Percentiles rank a stretch among this genome's conserved stretches.
Evolutionary conservation across 1,140 invertebrate species (phyloP).

Genomic region (Tetraneura akinire): DNA sequence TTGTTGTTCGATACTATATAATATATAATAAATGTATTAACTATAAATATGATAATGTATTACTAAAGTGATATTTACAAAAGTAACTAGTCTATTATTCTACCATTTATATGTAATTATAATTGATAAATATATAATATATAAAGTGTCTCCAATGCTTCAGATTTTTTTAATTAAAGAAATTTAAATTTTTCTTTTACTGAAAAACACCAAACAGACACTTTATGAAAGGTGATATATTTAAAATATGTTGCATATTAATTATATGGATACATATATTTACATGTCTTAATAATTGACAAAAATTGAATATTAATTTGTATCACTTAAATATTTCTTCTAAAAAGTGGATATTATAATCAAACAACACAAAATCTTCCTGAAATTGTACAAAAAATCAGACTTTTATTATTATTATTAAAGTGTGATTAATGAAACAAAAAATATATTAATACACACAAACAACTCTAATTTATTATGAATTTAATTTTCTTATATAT

Average conservation of each 20-base stretch:
- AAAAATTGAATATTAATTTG: background rate
- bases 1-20: slow-evolving; percentile 35
- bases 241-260: background rate
- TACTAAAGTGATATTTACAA: slow-evolving; percentile 48
- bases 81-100: slow-evolving; percentile 45
- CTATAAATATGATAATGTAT: slow-evolving; percentile 15
- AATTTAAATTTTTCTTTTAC: background rate
- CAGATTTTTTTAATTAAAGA: background rate
- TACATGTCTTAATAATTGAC: too few relatives aligned
- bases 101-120: slow-evolving; percentile 13
- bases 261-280: too few relatives aligned
- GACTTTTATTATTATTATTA: too few relatives aligned
- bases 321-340: background rate
- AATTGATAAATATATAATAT: background rate
- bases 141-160: background rate
- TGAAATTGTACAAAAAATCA: slow-evolving; percentile 24
- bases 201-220: background rate
- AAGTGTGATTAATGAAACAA: slow-evolving; percentile 27
- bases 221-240: background rate
- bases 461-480: background rate
- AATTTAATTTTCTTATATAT: too few relatives aligned
- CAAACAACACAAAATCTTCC: background rate
- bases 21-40: slow-evolving; percentile 1
- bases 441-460: background rate
- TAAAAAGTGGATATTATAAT: slow-evolving; percentile 16